These are phyloP conservation scores for Polia nebulosa DNA, from an alignment of 2,888 invertebrate species.

Conservation along the genomic window DNA sequence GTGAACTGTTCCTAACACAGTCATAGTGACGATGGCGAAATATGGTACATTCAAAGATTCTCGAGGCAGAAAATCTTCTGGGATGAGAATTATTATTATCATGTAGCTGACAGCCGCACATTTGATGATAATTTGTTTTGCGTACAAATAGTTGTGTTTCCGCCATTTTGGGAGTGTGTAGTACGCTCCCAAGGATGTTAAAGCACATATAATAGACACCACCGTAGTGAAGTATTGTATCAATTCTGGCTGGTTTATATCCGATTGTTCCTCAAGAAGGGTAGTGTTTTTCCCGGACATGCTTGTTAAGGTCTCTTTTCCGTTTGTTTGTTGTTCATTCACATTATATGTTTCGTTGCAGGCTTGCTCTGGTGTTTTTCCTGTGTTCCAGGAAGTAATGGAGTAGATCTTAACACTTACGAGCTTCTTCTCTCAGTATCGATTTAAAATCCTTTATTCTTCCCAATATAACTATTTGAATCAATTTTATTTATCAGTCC, in stretches of 20 bases:
- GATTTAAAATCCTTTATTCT: background rate
- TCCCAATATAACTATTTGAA: background rate
- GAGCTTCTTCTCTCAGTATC: background rate
- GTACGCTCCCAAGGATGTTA: background rate
- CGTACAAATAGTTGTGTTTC: conserved; percentile 28
- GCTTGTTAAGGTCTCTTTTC: background rate
- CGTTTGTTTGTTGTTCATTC: background rate
- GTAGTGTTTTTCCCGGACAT: conserved; percentile 7
- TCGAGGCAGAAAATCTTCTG: conserved; percentile 7
- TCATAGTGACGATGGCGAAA: background rate
- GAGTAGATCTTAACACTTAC: background rate
- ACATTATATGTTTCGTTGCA: background rate
- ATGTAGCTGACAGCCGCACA: conserved; percentile 10
- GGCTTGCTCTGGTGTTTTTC: background rate
- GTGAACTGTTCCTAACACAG: background rate
- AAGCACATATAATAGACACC: conserved; percentile 16
- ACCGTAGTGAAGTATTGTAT: conserved; percentile 17
- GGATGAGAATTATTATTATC: background rate
- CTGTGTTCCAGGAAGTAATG: background rate
- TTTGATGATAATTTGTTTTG: background rate
- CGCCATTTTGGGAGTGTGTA: conserved; percentile 11
- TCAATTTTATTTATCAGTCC: background rate
- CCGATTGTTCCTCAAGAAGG: background rate
- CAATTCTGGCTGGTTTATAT: background rate
- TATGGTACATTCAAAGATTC: background rate